Evolutionary conservation across 2,113 vertebrate genomes (phyloP), one percentile per base, ranked within the genome.

Genomic region (Phylloscopus whistleri): DNA sequence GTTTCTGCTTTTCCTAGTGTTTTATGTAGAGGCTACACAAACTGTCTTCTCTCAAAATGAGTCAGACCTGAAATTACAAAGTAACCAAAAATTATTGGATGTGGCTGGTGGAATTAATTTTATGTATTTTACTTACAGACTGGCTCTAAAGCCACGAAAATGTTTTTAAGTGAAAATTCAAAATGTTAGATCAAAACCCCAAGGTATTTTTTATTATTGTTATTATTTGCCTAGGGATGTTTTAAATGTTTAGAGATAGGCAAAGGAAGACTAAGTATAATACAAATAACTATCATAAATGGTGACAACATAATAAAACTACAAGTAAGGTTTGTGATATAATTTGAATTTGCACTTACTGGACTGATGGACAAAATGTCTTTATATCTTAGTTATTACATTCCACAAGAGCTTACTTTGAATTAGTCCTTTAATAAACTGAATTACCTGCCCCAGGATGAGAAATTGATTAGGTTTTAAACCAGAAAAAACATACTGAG

Each of bases 11-110:
- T 91, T 74, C 43, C 41, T 80, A 27, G 55, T 51, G 43, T 90
- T 97, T 87, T 62, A 58, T 80, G 74, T 86, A 62, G 33, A 56
- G 26, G 35, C 68, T 91, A 35, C 15, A n/a, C 62, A 91, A 89
- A 51, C 37, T 21, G 15, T 67, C 37, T 86, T 93, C 55, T 85
- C 66, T 84, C 46, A 86, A 90, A 96, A 84, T 74, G 64, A 58
- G 73, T 59, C 69, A 68, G 70, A 94, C 74, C 72, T 97, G 79
- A 81, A 85, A 87, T 92, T 87, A 94, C 7, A 70, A 72, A 89
- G 20, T 93, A 75, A 82, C 30, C 24, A 84, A 67, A 91, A 78
- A 81, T 27, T 68, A 8, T 68, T 72, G 27, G 30, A 76, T 78
- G 26, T 95, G 84, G 53, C 84, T 87, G 27, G 11, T 95, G 37